Percentiles rank a stretch among this genome's conserved stretches.
phyloP scores from a whole-genome alignment of 2,797 vertebrate genomes.

The Tadarida brasiliensis region DNA sequence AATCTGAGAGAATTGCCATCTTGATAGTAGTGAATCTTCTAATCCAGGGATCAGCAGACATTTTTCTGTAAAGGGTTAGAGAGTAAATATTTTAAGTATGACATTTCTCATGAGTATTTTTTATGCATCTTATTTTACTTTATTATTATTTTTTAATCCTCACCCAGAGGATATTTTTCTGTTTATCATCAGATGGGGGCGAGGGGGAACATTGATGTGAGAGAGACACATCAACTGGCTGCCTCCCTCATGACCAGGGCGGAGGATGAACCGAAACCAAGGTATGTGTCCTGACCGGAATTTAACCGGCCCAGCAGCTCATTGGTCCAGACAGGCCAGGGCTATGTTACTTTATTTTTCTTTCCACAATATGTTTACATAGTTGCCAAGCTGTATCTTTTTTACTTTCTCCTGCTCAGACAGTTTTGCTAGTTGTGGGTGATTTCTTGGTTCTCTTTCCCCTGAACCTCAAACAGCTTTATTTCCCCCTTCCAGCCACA shows the following conservation, averaged over 20 bases:
- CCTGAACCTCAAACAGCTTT: not conserved
- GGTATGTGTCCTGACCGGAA: no score
- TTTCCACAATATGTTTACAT: not conserved
- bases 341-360: not conserved
- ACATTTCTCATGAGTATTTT: not conserved
- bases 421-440: not conserved
- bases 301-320: no score
- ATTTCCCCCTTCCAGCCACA: not conserved
- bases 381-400: conserved; percentile 13
- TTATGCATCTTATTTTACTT: conserved; percentile 16
- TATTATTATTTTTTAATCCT: not conserved
- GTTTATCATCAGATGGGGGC: no score
- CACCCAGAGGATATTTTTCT: no score
- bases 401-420: not conserved
- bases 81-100: conserved; percentile 13
- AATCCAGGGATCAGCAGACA: not conserved
- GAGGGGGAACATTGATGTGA: no score
- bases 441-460: conserved; percentile 41
- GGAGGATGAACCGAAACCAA: no score
- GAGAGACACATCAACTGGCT: no score
- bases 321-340: no score
- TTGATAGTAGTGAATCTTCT: not conserved
- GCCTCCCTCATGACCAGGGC: no score
- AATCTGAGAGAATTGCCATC: conserved; percentile 8
- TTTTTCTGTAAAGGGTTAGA: not conserved